A percentile compares a stretch with the other conserved stretches of the same genome.
Evolutionary conservation across 2,113 vertebrate genomes (phyloP).

Genomic region (Tragelaphus imberbis): DNA sequence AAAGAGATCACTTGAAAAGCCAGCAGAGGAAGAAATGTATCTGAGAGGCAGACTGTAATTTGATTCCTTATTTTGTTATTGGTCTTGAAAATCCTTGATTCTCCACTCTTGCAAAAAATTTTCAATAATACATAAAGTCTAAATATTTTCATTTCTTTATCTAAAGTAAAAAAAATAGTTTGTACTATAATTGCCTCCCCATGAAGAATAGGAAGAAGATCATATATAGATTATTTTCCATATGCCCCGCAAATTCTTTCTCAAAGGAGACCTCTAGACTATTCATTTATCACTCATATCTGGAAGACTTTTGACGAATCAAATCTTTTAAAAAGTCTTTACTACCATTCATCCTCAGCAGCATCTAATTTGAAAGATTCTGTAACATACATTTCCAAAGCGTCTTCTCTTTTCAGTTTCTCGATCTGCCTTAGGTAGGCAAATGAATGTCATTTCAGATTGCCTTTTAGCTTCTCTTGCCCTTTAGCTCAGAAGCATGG

Average conservation of each 20-base stretch:
- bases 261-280: neutral
- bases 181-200: neutral
- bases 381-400: slow-evolving; percentile 12
- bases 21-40: slow-evolving; percentile 41
- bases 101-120: neutral
- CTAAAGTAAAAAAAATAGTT: slow-evolving; percentile 10
- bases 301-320: slow-evolving; percentile 9
- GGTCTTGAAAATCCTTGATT: slow-evolving; percentile 43
- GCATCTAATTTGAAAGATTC: slow-evolving; percentile 46
- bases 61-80: slow-evolving; percentile 57
- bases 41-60: slow-evolving; percentile 46
- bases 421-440: neutral
- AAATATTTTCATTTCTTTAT: slow-evolving; percentile 13
- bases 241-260: neutral
- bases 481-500: neutral
- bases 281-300: neutral
- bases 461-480: neutral
- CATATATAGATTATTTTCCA: slow-evolving; percentile 26
- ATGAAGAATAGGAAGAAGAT: slow-evolving; percentile 22
- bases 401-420: neutral
- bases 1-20: slow-evolving; percentile 30
- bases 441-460: slow-evolving; percentile 33
- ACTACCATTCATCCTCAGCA: neutral
- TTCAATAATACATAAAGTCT: neutral
- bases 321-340: neutral